These are phyloP conservation scores for Tuberolachnus salignus DNA, from an alignment of 2,888 invertebrate genomes.

Conservation along the genomic window DNA sequence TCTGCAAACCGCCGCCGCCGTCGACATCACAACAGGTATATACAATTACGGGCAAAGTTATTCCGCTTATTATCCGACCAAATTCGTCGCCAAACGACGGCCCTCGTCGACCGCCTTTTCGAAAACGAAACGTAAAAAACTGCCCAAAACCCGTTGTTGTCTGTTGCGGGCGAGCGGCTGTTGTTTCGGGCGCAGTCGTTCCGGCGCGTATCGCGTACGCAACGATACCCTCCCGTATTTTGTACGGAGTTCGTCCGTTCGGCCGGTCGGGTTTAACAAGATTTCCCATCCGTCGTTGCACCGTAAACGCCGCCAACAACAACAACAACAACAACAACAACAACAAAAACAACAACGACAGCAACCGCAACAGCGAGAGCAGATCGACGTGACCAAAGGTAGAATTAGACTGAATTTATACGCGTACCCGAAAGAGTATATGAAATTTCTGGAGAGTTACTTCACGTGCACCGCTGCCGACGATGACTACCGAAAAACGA, in stretches of 20 bases:
- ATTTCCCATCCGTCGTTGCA: constrained; percentile 24
- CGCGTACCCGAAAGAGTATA: constrained; percentile 36
- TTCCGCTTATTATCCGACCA: constrained; percentile 50
- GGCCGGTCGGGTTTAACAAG: constrained; percentile 50
- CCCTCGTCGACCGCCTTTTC: neutral
- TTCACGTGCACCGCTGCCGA: constrained; percentile 15
- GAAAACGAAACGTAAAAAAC: constrained; percentile 31
- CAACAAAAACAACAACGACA: neutral
- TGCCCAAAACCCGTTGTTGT: constrained; percentile 17
- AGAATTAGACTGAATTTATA: constrained; percentile 55
- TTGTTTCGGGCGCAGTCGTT: constrained; percentile 28
- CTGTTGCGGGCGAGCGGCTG: constrained; percentile 14
- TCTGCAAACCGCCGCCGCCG: constrained; percentile 2
- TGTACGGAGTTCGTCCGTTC: constrained; percentile 47
- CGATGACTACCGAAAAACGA: neutral
- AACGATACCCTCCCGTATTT: constrained; percentile 47
- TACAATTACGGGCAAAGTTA: constrained; percentile 52
- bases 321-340: neutral
- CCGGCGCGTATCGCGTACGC: constrained; percentile 43
- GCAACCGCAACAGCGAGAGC: neutral
- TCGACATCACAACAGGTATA: constrained; percentile 41
- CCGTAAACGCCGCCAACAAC: neutral
- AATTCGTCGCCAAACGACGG: constrained; percentile 16
- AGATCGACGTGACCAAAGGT: constrained; percentile 52
- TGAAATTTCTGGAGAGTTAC: constrained; percentile 43